Evolutionary conservation across 2,113 vertebrate species (phyloP).

Genomic region (Pachyramphus minor): DNA sequence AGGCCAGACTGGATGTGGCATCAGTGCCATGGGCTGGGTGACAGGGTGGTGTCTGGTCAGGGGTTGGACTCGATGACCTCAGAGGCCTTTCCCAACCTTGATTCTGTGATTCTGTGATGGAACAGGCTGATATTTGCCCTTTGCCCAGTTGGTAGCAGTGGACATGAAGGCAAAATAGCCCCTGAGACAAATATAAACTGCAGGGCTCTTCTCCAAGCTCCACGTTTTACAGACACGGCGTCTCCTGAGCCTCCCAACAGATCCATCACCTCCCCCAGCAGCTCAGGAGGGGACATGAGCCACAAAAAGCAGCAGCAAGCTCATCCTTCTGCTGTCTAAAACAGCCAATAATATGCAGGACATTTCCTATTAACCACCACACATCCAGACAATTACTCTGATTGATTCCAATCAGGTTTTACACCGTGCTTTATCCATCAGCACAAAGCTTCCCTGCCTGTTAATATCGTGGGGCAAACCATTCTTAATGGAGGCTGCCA

Average conservation of each 20-base stretch:
- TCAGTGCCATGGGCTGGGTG: neutral
- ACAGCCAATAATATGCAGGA: constrained; percentile 46
- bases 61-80: neutral
- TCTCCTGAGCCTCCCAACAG: neutral
- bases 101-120: neutral
- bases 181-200: neutral
- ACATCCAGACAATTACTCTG: constrained; percentile 37
- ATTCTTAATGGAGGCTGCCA: constrained; percentile 30
- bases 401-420: constrained; percentile 62
- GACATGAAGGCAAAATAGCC: neutral
- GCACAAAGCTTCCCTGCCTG: constrained; percentile 18
- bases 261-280: neutral
- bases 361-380: constrained; percentile 38
- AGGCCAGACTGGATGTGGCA: neutral
- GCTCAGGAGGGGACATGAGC: neutral
- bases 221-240: fast-evolving
- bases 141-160: neutral
- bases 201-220: neutral
- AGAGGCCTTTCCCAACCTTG: neutral
- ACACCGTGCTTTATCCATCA: constrained; percentile 28
- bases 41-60: neutral
- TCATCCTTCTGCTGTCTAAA: neutral
- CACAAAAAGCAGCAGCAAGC: neutral
- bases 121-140: neutral
- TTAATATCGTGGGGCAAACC: neutral